Evolutionary conservation across 2,113 vertebrate genomes (phyloP), one percentile per base, ranked within the genome.

Genomic region (Anser brachyrhynchus): DNA sequence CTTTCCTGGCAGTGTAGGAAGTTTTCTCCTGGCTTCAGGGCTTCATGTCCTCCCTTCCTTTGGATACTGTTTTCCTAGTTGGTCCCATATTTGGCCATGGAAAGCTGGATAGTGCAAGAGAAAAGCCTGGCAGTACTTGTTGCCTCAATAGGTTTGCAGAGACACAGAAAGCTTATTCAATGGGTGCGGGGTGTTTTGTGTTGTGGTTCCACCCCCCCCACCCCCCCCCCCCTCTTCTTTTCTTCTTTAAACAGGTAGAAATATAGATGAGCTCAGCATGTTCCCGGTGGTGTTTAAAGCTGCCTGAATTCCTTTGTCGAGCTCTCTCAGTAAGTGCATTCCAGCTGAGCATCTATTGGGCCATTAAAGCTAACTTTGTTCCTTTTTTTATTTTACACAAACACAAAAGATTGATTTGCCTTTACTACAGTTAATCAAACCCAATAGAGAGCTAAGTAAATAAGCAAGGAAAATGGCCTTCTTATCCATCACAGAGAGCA

Each of bases 221-320:
- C 21, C 5, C 49, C 37, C 46, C 46, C 21, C 5, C 49, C 37
- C 22, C 18, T 67, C 31, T 62, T 41, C 41, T 70, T 31, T 52
- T 65, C 37, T 64, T 46, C 65, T 95, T 91, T 87, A 90, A 95
- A 95, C 90, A 98, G 95, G 95, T 97, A 93, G 93, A 72, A 95
- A 51, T 65, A 81, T 64, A 96, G 93, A 94, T 93, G 61, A 95
- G 93, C 96, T 96, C 97, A 97, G 93, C 87, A 7, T 71, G 92
- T 84, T 95, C 88, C 95, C 78, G 35, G 90, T 96, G 94, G 85
- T 95, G 91, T 92, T 97, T 96, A 96, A 98, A 96, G 91, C 96
- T 92, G 78, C 84, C 80, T 77, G 75, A 96, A 95, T 97, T 97
- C 93, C 96, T 97, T 98, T 97, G 97, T 97, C 92, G 97, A 95